Percentiles rank a stretch among this genome's conserved stretches.
phyloP scores from a whole-genome alignment of 2,888 invertebrate species.

The Drosophila tripunctata region DNA sequence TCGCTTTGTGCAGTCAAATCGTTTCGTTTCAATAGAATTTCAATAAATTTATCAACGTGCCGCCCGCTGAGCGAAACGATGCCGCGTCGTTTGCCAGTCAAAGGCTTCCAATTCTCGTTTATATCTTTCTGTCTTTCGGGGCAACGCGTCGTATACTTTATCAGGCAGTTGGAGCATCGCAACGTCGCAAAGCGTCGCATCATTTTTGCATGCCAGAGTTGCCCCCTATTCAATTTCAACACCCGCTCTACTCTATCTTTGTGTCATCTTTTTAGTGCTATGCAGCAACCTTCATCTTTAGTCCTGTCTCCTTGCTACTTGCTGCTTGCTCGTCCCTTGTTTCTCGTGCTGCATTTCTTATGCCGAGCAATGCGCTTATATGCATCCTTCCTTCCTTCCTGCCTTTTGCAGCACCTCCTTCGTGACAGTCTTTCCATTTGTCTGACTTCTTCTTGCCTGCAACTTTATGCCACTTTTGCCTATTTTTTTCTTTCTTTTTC shows the following conservation, averaged over 20 bases:
- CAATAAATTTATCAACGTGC: constrained; percentile 77
- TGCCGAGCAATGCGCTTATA: constrained; percentile 76
- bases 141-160: constrained; percentile 41
- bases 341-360: constrained; percentile 48
- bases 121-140: neutral
- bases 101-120: constrained; percentile 1
- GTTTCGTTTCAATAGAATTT: constrained; percentile 80
- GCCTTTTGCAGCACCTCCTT: constrained; percentile 14
- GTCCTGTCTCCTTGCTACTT: neutral
- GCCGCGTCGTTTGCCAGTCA: constrained; percentile 14
- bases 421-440: constrained; percentile 1
- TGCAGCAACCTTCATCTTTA: constrained; percentile 40
- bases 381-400: constrained; percentile 63
- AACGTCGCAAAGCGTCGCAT: constrained; percentile 5
- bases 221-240: constrained; percentile 75
- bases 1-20: constrained; percentile 70
- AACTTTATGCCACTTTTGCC: constrained; percentile 27
- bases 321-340: constrained; percentile 25
- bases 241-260: constrained; percentile 63
- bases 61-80: constrained; percentile 44
- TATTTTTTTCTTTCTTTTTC: neutral
- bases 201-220: constrained; percentile 42
- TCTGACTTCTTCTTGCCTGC: constrained; percentile 21
- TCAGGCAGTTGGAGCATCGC: neutral
- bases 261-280: constrained; percentile 76